Evolutionary conservation across 2,113 vertebrate genomes (phyloP), one percentile per base, ranked within the genome.

Genomic region (Vimba vimba): DNA sequence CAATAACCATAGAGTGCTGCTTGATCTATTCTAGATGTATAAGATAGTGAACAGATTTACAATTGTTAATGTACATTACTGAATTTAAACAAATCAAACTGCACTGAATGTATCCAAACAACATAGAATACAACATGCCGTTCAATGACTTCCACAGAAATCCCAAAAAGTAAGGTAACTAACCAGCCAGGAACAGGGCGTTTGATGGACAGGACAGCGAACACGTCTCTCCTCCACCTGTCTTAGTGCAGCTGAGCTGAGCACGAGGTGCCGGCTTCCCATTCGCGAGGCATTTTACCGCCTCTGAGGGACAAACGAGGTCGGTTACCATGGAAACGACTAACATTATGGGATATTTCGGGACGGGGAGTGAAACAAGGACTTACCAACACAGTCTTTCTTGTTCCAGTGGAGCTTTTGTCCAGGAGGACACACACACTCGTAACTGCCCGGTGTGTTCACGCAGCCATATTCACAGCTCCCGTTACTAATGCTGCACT

Each of bases 331-430:
- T 88, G 87, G 62, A 78, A 83, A 90, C 60, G n/a, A 6, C 73
- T 80, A 43, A 75, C 64, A 85, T 66, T n/a, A 23, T n/a, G 33
- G 60, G 8, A 79, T 68, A 27, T 52, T 83, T 7, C 2, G 25
- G 11, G 6, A 83, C 4, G 4, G n/a, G 33, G 59, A 55, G 21
- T 6, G 68, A 86, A 23, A 80, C 5, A 12, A 50, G 39, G 86
- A 76, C 96, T 95, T 92, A 99, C 97, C 97, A 79, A 96, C 86
- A 3, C 98, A 99, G 84, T 99, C 98, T 85, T 97, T 98, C 92
- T 95, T 96, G 93, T 99, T 99, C 98, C 98, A 99, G 91, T 99
- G 97, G 4, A 98, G 95, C 45, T 96, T 96, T 92, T 96, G 95
- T 36, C 96, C 97, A 0, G 94, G 89, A 0, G 97, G 97, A 90